Evolutionary conservation across 2,113 vertebrate genomes (phyloP).

Genomic region (Odocoileus virginianus): DNA sequence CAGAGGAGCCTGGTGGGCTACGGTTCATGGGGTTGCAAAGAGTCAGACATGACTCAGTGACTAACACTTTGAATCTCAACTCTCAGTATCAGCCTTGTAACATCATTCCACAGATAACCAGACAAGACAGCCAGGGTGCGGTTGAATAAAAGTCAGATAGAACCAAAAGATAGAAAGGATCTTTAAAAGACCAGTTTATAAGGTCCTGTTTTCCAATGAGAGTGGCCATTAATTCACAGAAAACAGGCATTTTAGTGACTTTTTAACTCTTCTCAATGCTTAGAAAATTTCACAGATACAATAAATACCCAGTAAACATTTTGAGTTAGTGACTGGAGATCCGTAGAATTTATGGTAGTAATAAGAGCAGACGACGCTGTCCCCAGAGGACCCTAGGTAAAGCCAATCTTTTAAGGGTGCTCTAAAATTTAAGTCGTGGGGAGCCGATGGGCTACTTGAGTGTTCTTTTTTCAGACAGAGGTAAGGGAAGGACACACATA

Average conservation of each 20-base stretch:
- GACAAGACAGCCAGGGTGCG: neutral
- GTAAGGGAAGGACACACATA: constrained; percentile 16
- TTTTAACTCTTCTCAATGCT: neutral
- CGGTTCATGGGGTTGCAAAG: neutral
- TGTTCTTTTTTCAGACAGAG: constrained; percentile 7
- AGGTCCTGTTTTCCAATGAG: neutral
- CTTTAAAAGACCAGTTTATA: neutral
- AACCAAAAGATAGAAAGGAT: neutral
- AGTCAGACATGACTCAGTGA: neutral
- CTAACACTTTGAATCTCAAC: neutral
- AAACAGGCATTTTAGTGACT: neutral
- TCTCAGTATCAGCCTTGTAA: neutral
- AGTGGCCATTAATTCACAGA: neutral
- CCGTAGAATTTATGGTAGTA: neutral
- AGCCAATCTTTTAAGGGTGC: neutral
- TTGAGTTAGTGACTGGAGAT: neutral
- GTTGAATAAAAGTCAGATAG: neutral
- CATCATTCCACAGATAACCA: neutral
- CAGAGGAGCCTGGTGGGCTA: neutral
- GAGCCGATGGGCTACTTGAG: neutral
- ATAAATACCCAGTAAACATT: neutral
- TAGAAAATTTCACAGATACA: neutral
- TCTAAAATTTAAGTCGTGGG: neutral
- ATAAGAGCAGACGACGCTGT: neutral
- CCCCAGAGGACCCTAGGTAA: neutral